Percentiles rank a stretch among this genome's conserved stretches.
These are phyloP conservation scores for Heliopora coerulea DNA, from an alignment of 92 coral and sea anemone genomes.

Conservation along the genomic window DNA sequence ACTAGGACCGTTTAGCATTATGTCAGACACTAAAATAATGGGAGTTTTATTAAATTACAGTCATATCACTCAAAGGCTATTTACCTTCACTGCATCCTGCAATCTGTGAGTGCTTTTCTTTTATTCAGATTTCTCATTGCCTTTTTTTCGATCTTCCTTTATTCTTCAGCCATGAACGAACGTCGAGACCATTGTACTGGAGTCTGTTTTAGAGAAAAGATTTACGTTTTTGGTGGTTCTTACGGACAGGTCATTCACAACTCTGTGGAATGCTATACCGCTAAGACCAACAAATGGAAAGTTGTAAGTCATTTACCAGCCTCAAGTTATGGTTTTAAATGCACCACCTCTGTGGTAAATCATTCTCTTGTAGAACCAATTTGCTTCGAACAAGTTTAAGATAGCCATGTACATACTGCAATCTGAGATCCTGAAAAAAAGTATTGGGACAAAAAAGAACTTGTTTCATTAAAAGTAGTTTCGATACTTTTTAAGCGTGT, in stretches of 20 bases:
- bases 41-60: no score
- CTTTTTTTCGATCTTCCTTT: not conserved
- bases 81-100: no score
- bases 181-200: constrained; percentile 87
- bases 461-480: no score
- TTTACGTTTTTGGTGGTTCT: constrained; percentile 93
- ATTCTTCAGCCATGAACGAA: constrained; percentile 68
- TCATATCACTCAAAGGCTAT: no score
- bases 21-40: no score
- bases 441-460: no score
- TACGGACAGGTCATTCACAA: constrained; percentile 85
- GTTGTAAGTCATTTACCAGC: constrained; percentile 75
- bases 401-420: not conserved
- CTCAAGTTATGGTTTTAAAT: constrained; percentile 80
- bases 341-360: constrained; percentile 61
- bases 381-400: constrained; percentile 35
- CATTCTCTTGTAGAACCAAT: constrained; percentile 67
- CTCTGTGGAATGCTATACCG: constrained; percentile 88
- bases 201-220: constrained; percentile 71
- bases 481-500: no score
- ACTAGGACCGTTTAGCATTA: no score
- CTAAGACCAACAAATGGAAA: constrained; percentile 64
- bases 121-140: no score
- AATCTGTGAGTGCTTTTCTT: no score
- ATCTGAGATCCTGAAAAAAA: no score